A percentile compares a stretch with the other conserved stretches of the same genome.
phyloP scores from a whole-genome alignment of 2,888 invertebrate genomes.

The Tupiocoris notatus region DNA sequence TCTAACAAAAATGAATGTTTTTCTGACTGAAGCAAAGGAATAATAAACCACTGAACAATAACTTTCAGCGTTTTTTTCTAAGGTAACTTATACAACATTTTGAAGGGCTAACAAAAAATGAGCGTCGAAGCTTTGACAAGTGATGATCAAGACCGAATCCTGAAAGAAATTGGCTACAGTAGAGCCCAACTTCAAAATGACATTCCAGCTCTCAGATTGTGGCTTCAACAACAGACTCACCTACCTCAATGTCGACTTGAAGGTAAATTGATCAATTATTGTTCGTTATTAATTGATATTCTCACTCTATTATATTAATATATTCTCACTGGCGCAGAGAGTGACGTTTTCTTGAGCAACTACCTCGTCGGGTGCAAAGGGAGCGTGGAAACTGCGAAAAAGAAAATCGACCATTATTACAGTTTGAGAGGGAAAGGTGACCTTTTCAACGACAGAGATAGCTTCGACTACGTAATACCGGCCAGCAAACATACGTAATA shows the following conservation, averaged over 20 bases:
- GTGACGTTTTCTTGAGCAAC: slow-evolving; percentile 12
- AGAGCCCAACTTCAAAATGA: slow-evolving; percentile 9
- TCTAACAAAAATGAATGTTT: too few species aligned
- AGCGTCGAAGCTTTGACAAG: too few species aligned
- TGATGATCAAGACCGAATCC: slow-evolving; percentile 3
- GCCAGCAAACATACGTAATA: background rate
- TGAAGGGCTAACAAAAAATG: too few species aligned
- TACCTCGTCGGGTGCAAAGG: slow-evolving; percentile 19
- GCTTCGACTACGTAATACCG: slow-evolving; percentile 2
- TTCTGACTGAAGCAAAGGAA: too few species aligned
- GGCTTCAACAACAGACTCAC: slow-evolving; percentile 16
- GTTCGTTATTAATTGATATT: too few species aligned
- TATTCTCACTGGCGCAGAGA: too few species aligned
- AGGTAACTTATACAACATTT: too few species aligned
- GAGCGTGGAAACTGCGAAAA: slow-evolving; percentile 7
- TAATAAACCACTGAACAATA: too few species aligned
- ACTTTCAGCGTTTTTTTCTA: too few species aligned
- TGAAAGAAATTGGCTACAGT: slow-evolving; percentile 24
- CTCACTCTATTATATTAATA: too few species aligned
- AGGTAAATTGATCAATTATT: too few species aligned
- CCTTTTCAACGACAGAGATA: background rate
- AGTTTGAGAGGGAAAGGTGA: slow-evolving; percentile 9
- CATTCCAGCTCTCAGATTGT: background rate
- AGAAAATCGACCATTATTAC: slow-evolving; percentile 8
- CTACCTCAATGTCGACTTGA: slow-evolving; percentile 3